Conservation (phyloP, 37 sponge, comb jelly and placozoan species). For the Aplysina aerophoba region DNA sequence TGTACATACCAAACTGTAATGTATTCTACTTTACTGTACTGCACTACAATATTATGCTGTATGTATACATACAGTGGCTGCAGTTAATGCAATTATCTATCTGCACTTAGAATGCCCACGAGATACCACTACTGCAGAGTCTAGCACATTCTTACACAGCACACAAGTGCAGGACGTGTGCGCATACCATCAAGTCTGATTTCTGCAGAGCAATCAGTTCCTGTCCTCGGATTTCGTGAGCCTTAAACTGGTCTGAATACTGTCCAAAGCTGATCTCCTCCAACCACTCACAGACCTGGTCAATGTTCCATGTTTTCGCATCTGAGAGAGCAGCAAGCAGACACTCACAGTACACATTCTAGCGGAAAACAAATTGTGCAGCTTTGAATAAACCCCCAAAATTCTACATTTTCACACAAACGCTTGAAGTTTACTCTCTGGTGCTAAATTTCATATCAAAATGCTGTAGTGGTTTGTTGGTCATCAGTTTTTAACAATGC, state of each 20-base stretch:
- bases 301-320: constrained; percentile 53
- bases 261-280: constrained; percentile 58
- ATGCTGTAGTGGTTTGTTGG: no score
- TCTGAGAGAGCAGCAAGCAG: constrained; percentile 38
- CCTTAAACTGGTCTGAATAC: constrained; percentile 41
- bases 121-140: constrained; percentile 1
- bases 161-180: constrained; percentile 14
- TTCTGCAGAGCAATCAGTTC: constrained; percentile 30
- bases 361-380: no score
- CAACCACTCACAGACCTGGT: constrained; percentile 72
- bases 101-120: constrained; percentile 1
- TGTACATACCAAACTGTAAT: not conserved
- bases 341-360: no score
- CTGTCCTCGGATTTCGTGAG: constrained; percentile 18
- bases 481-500: no score
- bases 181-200: constrained; percentile 21
- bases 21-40: not conserved
- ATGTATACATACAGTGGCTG: not conserved
- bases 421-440: no score
- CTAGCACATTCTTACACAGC: constrained; percentile 44
- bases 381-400: no score
- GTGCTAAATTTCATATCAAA: no score
- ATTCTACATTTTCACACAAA: no score
- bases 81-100: not conserved
- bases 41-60: not conserved